Percentiles rank a stretch among this genome's conserved stretches.
Evolutionary conservation across 1,140 invertebrate species (phyloP).

Genomic region (Globodera ellingtonae): DNA sequence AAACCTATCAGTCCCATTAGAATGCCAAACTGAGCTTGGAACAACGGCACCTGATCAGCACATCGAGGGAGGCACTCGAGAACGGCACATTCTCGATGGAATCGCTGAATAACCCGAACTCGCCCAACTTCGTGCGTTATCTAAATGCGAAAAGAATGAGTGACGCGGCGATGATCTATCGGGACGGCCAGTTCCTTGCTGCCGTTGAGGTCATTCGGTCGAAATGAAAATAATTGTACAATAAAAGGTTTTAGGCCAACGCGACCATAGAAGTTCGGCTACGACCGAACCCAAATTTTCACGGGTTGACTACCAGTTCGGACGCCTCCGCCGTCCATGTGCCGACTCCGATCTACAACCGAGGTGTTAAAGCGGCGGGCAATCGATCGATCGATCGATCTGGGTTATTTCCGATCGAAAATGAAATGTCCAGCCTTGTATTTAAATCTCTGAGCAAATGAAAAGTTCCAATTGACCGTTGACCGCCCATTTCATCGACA

Average conservation of each 20-base stretch:
- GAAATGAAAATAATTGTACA: not conserved
- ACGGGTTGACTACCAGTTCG: conserved; percentile 56
- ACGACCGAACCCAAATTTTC: conserved; percentile 61
- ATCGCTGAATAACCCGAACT: conserved; percentile 55
- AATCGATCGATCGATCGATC: not conserved
- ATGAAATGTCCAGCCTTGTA: too few species aligned
- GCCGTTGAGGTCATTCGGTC: conserved; percentile 26
- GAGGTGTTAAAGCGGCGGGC: conserved; percentile 40
- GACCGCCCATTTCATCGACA: conserved; percentile 23
- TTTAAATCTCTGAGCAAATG: too few species aligned
- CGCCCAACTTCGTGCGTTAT: conserved; percentile 57
- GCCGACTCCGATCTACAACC: conserved; percentile 64
- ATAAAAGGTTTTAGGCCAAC: conserved; percentile 29
- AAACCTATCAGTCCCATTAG: conserved; percentile 20
- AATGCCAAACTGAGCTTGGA: conserved; percentile 62
- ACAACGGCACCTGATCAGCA: conserved; percentile 41
- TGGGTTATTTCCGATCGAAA: too few species aligned
- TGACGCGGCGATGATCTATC: conserved; percentile 42
- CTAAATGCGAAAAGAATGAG: conserved; percentile 57
- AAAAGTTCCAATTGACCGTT: not conserved
- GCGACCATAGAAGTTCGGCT: conserved; percentile 44
- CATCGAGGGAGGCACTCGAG: conserved; percentile 30
- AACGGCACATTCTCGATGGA: conserved; percentile 21
- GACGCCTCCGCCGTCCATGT: conserved; percentile 63
- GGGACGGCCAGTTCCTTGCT: conserved; percentile 40